Evolutionary conservation across 64 coral and sea anemone genomes (phyloP).

Genomic region (Pocillopora verrucosa): DNA sequence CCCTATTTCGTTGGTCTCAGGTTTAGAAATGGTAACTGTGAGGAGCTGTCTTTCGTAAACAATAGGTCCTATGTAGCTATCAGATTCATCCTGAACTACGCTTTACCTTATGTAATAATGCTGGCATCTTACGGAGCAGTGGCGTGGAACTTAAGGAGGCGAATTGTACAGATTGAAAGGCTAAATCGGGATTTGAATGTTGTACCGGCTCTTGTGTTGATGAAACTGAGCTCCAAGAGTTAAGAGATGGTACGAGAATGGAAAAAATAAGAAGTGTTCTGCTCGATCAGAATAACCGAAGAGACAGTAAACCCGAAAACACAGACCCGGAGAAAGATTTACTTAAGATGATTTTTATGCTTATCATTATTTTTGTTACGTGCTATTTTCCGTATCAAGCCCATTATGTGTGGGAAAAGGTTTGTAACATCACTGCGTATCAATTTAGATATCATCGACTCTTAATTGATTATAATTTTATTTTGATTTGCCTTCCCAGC

Average conservation of each 20-base stretch:
- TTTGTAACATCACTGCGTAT: too few species aligned
- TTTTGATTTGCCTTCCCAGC: constrained; percentile 61
- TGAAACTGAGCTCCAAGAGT: too few species aligned
- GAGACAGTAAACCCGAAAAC: too few species aligned
- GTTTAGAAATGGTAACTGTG: too few species aligned
- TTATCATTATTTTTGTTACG: constrained; percentile 56
- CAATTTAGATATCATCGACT: constrained; percentile 25
- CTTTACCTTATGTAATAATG: constrained; percentile 55
- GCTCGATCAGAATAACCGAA: background rate
- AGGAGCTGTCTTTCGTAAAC: background rate
- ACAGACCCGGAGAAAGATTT: too few species aligned
- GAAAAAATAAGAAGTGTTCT: too few species aligned
- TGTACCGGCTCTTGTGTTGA: too few species aligned
- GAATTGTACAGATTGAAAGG: constrained; percentile 28
- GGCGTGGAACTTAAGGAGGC: constrained; percentile 46
- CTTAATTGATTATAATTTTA: constrained; percentile 45
- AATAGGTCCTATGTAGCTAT: constrained; percentile 32
- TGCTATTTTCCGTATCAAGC: constrained; percentile 77
- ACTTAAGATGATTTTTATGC: too few species aligned
- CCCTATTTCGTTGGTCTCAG: too few species aligned
- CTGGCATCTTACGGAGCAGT: constrained; percentile 55
- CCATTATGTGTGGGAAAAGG: constrained; percentile 20
- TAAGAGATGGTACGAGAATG: too few species aligned
- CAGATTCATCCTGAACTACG: constrained; percentile 36
- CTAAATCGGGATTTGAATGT: background rate